Percentiles rank a stretch among this genome's conserved stretches.
Evolutionary conservation across 2,797 vertebrate genomes (phyloP).

Genomic region (Betta splendens): DNA sequence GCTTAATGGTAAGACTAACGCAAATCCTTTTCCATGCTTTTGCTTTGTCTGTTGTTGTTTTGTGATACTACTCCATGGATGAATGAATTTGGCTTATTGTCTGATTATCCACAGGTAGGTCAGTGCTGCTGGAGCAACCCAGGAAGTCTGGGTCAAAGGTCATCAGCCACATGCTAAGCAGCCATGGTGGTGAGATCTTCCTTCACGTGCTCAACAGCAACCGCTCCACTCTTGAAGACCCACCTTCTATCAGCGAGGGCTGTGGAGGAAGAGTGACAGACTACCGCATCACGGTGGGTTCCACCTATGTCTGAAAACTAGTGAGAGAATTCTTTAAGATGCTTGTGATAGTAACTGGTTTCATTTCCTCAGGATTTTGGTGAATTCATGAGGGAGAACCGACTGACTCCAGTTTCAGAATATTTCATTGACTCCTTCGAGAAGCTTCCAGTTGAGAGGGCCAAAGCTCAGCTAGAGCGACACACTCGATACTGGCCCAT

Average conservation of each 20-base stretch:
- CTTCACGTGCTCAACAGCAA: conserved; percentile 96
- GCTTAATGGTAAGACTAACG: conserved; percentile 86
- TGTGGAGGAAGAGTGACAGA: conserved; percentile 97
- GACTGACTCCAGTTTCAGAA: conserved; percentile 93
- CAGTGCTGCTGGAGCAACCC: conserved; percentile 95
- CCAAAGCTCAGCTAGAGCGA: conserved; percentile 94
- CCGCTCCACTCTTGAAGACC: conserved; percentile 97
- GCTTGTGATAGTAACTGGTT: background rate
- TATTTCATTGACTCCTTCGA: conserved; percentile 83
- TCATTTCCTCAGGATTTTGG: conserved; percentile 91
- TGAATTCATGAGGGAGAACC: conserved; percentile 99
- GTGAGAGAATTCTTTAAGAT: no score
- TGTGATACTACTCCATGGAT: no score
- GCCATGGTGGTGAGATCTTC: conserved; percentile 98
- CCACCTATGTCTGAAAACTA: background rate
- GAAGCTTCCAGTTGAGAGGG: conserved; percentile 89
- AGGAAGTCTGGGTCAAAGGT: conserved; percentile 98
- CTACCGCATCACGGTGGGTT: conserved; percentile 95
- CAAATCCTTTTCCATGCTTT: no score
- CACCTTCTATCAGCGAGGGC: conserved; percentile 97
- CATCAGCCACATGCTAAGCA: conserved; percentile 99
- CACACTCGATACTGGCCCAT: conserved; percentile 99
- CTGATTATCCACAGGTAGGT: conserved; percentile 83
- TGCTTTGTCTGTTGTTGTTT: background rate
- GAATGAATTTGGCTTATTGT: background rate